A percentile compares a stretch with the other conserved stretches of the same genome.
Evolutionary conservation across 2,888 invertebrate species (phyloP).

Genomic region (Hypselothyrea guttata): DNA sequence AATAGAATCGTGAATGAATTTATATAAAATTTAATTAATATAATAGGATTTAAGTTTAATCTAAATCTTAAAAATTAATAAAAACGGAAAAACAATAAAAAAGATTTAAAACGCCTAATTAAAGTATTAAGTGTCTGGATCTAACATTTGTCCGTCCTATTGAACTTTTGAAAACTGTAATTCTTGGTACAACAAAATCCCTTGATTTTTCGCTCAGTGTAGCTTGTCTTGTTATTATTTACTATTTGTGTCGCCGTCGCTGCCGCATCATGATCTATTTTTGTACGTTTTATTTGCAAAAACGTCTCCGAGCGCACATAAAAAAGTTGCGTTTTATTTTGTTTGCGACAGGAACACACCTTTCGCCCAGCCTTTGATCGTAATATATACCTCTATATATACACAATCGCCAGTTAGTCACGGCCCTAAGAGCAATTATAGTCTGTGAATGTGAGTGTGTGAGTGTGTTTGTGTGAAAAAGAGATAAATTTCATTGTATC

Average conservation of each 20-base stretch:
- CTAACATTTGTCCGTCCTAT: too few relatives aligned
- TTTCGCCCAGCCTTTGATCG: slow-evolving; percentile 64
- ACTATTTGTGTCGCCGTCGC: slow-evolving; percentile 49
- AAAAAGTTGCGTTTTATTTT: slow-evolving; percentile 64
- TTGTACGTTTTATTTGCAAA: slow-evolving; percentile 68
- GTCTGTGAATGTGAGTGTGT: slow-evolving; percentile 23
- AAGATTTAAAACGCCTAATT: too few relatives aligned
- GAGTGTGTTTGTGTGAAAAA: slow-evolving; percentile 22
- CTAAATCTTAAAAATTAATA: too few relatives aligned
- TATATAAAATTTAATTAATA: too few relatives aligned
- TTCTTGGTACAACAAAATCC: too few relatives aligned
- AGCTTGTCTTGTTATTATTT: slow-evolving; percentile 33
- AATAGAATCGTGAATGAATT: too few relatives aligned
- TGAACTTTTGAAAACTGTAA: too few relatives aligned
- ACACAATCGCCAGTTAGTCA: slow-evolving; percentile 18
- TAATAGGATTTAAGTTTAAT: too few relatives aligned
- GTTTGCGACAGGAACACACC: slow-evolving; percentile 63
- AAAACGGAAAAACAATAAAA: too few relatives aligned
- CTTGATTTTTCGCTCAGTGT: neutral
- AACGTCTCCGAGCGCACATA: slow-evolving; percentile 43
- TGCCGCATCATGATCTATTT: slow-evolving; percentile 71
- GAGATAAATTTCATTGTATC: slow-evolving; percentile 30
- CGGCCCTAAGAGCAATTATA: slow-evolving; percentile 57
- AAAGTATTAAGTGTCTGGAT: too few relatives aligned
- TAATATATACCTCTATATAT: slow-evolving; percentile 15